A percentile compares a stretch with the other conserved stretches of the same genome.
Conservation (phyloP, 2,113 vertebrate genomes). For the Phalacrocorax carbo region DNA sequence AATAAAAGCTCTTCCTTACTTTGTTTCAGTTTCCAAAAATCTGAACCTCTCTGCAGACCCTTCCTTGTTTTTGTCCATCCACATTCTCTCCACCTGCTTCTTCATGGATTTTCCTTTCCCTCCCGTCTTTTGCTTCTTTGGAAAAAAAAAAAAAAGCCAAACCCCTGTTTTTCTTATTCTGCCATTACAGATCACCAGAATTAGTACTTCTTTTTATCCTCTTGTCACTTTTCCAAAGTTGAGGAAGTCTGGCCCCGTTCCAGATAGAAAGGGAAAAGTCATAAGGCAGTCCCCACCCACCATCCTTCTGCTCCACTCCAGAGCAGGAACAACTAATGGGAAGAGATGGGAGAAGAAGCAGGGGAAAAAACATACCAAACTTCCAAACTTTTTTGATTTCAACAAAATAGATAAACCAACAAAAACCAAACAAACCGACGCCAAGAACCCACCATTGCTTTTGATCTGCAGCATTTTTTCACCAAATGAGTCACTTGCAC, state of each 20-base stretch:
- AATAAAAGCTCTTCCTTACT: background rate
- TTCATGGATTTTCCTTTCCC: background rate
- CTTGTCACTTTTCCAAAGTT: constrained; percentile 52
- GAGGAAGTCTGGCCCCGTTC: constrained; percentile 36
- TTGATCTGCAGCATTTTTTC: background rate
- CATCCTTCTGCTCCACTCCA: constrained; percentile 46
- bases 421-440: background rate
- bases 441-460: background rate
- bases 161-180: background rate
- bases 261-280: constrained; percentile 53
- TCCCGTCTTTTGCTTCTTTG: background rate
- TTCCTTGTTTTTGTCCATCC: background rate
- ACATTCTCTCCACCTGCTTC: background rate
- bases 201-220: constrained; percentile 14
- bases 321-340: constrained; percentile 8
- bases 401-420: background rate
- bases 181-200: constrained; percentile 1
- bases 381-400: constrained; percentile 38
- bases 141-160: background rate
- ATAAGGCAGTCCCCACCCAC: constrained; percentile 53
- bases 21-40: background rate
- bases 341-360: constrained; percentile 7
- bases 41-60: background rate
- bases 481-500: background rate
- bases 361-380: constrained; percentile 12